These are phyloP conservation scores for Magallana angulata DNA, from an alignment of 1,140 invertebrate species.

Conservation along the genomic window DNA sequence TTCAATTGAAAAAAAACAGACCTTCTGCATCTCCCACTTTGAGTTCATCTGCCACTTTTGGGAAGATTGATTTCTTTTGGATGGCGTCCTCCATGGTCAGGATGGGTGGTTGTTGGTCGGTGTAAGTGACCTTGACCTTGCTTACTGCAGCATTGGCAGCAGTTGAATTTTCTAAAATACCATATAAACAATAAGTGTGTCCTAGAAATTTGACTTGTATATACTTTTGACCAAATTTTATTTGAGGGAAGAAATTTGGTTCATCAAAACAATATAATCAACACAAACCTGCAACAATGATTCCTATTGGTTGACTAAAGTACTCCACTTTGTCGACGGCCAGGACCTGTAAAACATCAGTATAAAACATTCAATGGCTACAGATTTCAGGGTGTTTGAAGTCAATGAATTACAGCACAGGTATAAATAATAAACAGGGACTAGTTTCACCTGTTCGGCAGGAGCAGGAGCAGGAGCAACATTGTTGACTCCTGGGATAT, in stretches of 20 bases:
- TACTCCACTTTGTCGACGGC: conserved; percentile 69
- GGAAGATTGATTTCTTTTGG: conserved; percentile 65
- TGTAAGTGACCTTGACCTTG: conserved; percentile 85
- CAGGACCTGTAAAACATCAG: conserved; percentile 77
- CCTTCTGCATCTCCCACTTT: conserved; percentile 71
- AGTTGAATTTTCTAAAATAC: conserved; percentile 79
- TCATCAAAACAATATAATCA: neutral
- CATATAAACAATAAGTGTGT: too few species aligned
- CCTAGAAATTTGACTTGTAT: too few species aligned
- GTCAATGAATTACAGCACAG: neutral
- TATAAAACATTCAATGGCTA: neutral
- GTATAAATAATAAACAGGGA: neutral
- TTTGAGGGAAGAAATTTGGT: too few species aligned
- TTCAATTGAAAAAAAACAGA: conserved; percentile 40
- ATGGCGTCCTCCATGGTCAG: conserved; percentile 78
- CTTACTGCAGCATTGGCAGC: conserved; percentile 83
- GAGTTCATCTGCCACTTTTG: conserved; percentile 62
- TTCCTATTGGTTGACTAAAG: conserved; percentile 81
- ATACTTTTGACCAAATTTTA: too few species aligned
- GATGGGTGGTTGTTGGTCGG: conserved; percentile 81
- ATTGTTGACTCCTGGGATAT: conserved; percentile 78
- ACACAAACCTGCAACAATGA: conserved; percentile 78
- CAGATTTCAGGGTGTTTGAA: neutral
- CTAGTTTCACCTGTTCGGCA: conserved; percentile 67
- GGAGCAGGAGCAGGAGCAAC: conserved; percentile 41